Conservation (phyloP, 1,140 invertebrate species). For the Drosophila lini region DNA sequence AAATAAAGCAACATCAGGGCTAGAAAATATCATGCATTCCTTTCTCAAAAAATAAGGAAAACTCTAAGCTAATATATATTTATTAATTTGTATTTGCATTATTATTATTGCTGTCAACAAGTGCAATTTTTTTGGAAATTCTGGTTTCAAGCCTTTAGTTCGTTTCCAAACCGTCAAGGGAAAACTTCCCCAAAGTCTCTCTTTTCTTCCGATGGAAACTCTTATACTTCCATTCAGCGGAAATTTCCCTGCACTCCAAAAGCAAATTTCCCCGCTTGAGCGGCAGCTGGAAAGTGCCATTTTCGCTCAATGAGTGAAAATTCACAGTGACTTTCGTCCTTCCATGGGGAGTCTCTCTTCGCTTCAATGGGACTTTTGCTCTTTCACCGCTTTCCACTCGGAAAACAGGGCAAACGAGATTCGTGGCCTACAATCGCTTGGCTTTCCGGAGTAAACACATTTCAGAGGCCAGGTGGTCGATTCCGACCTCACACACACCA, state of each 20-base stretch:
- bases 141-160: constrained; percentile 22
- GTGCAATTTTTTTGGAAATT: constrained; percentile 39
- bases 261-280: constrained; percentile 47
- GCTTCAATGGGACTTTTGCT: constrained; percentile 47
- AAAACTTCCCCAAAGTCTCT: constrained; percentile 27
- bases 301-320: constrained; percentile 35
- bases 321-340: neutral
- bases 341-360: neutral
- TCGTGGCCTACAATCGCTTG: constrained; percentile 64
- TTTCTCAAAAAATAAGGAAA: no score
- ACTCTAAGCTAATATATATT: neutral
- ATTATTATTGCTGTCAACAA: constrained; percentile 48
- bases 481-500: constrained; percentile 1
- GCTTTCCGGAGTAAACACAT: constrained; percentile 50
- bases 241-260: constrained; percentile 28
- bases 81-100: neutral
- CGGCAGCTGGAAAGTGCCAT: constrained; percentile 7
- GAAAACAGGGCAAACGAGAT: constrained; percentile 21
- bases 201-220: constrained; percentile 17
- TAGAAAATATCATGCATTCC: neutral
- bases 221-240: constrained; percentile 64
- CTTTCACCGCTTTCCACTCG: constrained; percentile 22
- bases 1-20: constrained; percentile 23
- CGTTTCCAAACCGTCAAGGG: constrained; percentile 34
- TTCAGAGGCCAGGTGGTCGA: constrained; percentile 1